Evolutionary conservation across 2,888 invertebrate species (phyloP).

Genomic region (Limnephilus lunatus): DNA sequence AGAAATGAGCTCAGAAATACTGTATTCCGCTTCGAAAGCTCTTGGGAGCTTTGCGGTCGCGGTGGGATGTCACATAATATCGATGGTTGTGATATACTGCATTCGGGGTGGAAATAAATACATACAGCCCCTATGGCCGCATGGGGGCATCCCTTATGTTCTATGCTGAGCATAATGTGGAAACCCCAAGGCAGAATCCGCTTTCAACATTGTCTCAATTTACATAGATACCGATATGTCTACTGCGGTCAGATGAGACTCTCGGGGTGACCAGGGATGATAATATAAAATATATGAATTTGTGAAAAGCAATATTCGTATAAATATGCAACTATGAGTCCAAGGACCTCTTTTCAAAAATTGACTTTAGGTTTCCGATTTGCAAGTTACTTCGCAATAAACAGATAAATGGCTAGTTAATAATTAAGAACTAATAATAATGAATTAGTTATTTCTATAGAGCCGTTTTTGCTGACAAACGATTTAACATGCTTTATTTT

Average conservation of each 20-base stretch:
- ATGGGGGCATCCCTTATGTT: constrained; percentile 34
- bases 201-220: constrained; percentile 59
- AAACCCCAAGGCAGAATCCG: constrained; percentile 48
- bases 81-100: constrained; percentile 31
- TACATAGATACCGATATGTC: constrained; percentile 57
- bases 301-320: not conserved
- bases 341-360: not conserved
- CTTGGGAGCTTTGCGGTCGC: constrained; percentile 38
- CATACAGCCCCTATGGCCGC: constrained; percentile 37
- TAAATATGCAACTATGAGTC: no score
- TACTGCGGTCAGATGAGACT: constrained; percentile 49
- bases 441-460: no score
- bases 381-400: no score
- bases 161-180: not conserved
- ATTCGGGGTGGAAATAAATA: constrained; percentile 40
- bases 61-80: constrained; percentile 43
- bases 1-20: constrained; percentile 10
- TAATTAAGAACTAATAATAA: no score
- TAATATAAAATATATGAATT: not conserved
- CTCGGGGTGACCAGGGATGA: not conserved
- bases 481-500: no score
- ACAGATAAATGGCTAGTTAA: no score
- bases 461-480: no score
- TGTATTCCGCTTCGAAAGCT: constrained; percentile 19
- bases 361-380: no score